Percentiles rank a stretch among this genome's conserved stretches.
phyloP scores from a whole-genome alignment of 1,140 invertebrate genomes.

The Drosophila lacteicornis region DNA sequence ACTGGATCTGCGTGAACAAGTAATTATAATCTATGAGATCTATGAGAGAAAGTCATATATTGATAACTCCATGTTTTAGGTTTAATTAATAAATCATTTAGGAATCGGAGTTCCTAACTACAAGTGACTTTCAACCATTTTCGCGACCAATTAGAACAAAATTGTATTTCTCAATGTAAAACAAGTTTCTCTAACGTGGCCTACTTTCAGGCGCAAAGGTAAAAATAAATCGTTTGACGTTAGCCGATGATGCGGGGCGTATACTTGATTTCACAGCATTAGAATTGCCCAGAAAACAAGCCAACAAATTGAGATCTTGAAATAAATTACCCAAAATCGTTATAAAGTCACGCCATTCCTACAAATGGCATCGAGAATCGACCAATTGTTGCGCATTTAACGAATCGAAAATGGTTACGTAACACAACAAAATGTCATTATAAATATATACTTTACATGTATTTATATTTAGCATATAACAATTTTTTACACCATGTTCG shows the following conservation, averaged over 20 bases:
- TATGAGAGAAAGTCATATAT: no score
- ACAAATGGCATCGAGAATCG: neutral
- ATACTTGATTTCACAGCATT: constrained; percentile 7
- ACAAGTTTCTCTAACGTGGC: neutral
- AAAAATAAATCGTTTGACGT: neutral
- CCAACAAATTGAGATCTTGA: neutral
- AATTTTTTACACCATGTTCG: constrained; percentile 47
- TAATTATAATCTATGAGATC: no score
- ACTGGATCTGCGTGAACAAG: no score
- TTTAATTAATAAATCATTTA: no score
- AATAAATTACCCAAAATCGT: neutral
- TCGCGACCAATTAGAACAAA: neutral
- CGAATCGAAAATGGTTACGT: constrained; percentile 43
- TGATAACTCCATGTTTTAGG: no score
- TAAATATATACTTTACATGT: constrained; percentile 74
- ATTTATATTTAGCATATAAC: constrained; percentile 68
- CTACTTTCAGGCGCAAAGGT: constrained; percentile 3
- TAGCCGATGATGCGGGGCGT: neutral
- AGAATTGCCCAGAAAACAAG: neutral
- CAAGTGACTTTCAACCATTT: no score
- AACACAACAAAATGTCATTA: constrained; percentile 47
- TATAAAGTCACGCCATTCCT: constrained; percentile 2
- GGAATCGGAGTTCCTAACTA: no score
- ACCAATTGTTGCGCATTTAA: neutral
- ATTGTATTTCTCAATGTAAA: neutral